Conservation (phyloP, 1,140 invertebrate species). For the Dinothrombium tinctorium region DNA sequence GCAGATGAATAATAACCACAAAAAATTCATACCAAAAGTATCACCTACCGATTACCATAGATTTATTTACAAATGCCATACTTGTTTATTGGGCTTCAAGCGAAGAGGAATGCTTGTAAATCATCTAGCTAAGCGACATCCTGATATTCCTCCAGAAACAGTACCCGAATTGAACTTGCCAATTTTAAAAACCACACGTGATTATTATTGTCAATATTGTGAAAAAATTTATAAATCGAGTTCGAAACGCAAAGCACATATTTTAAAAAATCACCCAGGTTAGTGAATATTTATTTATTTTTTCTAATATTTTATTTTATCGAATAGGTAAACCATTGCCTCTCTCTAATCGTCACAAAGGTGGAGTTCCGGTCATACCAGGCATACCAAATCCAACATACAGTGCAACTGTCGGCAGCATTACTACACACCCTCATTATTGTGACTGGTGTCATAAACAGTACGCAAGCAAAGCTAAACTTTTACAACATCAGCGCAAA, state of each 20-base stretch:
- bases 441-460: conserved; percentile 63
- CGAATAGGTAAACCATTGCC: conserved; percentile 16
- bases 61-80: conserved; percentile 56
- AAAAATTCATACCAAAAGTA: conserved; percentile 23
- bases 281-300: background rate
- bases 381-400: conserved; percentile 34
- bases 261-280: conserved; percentile 55
- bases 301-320: background rate
- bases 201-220: conserved; percentile 65
- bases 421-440: conserved; percentile 42
- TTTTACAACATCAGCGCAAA: conserved; percentile 53
- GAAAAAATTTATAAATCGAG: conserved; percentile 66
- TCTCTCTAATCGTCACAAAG: conserved; percentile 15
- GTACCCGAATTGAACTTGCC: conserved; percentile 59
- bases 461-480: conserved; percentile 53
- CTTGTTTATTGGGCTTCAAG: conserved; percentile 55
- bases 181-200: conserved; percentile 46
- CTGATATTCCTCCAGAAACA: conserved; percentile 41
- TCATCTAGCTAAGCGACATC: conserved; percentile 58
- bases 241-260: conserved; percentile 57
- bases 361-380: conserved; percentile 22
- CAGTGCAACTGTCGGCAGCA: conserved; percentile 42
- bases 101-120: conserved; percentile 59
- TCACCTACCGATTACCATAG: conserved; percentile 44
- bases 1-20: conserved; percentile 17